A percentile compares a stretch with the other conserved stretches of the same genome.
Evolutionary conservation across 2,888 invertebrate species (phyloP).

Genomic region (Dioctria rufipes): DNA sequence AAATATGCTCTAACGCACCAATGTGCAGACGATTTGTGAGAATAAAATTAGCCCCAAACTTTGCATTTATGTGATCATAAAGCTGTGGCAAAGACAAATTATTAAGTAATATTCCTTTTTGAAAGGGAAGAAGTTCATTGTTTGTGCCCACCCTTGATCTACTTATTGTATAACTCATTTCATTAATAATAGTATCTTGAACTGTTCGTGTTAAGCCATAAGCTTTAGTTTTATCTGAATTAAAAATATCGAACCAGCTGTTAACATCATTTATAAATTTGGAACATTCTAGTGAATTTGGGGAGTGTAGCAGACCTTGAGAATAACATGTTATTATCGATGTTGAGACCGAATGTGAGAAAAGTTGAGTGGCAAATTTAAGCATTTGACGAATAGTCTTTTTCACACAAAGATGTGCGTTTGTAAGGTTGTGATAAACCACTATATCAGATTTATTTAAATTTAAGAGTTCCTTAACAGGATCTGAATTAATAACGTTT

Average conservation of each 20-base stretch:
- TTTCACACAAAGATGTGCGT: background rate
- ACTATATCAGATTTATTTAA: background rate
- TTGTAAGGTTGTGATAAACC: background rate
- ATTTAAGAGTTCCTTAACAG: background rate
- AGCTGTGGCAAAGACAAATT: background rate
- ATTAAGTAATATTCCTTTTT: constrained; percentile 2
- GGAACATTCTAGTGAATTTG: background rate
- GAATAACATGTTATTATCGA: background rate
- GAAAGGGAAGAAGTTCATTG: background rate
- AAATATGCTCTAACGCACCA: no score
- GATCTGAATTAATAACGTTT: constrained; percentile 31
- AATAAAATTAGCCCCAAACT: no score
- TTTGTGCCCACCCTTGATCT: background rate
- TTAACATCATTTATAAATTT: constrained; percentile 1
- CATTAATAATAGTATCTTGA: background rate
- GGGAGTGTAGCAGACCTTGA: background rate
- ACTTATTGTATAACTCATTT: background rate
- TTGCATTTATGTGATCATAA: background rate
- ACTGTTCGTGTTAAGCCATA: no score
- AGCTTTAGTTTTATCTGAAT: background rate
- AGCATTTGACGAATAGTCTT: background rate
- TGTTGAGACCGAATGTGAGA: background rate
- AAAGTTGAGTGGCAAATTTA: constrained; percentile 1
- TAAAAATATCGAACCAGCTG: constrained; percentile 33
- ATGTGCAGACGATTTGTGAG: no score